phyloP scores from a whole-genome alignment of 1,140 invertebrate genomes.

The Trichogramma pretiosum region DNA sequence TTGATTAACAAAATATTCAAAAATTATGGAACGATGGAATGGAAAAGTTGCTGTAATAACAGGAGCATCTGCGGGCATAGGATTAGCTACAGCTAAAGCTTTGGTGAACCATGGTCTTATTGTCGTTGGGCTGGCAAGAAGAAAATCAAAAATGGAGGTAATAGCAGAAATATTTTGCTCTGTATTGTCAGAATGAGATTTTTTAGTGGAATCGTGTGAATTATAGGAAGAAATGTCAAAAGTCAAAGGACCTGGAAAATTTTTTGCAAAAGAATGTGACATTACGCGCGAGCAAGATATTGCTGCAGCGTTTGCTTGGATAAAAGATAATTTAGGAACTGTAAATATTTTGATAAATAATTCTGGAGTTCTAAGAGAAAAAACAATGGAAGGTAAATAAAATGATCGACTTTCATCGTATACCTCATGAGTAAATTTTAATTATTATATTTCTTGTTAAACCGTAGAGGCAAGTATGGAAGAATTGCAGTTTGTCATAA shows the following conservation, averaged over 20 bases:
- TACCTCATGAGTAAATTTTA: not conserved
- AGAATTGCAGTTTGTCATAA: constrained; percentile 9
- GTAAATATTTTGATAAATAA: constrained; percentile 61
- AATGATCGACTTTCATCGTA: not conserved
- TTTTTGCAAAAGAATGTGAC: constrained; percentile 48
- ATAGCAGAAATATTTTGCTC: no score
- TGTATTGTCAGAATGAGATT: no score
- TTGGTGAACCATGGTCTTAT: not conserved
- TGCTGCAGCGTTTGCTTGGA: constrained; percentile 48
- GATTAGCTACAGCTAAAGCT: not conserved
- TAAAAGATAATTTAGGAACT: constrained; percentile 48
- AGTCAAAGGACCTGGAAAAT: constrained; percentile 27
- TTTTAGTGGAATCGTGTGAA: not conserved
- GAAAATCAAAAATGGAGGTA: constrained; percentile 1
- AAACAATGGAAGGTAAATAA: constrained; percentile 34
- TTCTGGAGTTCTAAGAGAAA: constrained; percentile 47
- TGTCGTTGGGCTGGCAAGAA: not conserved
- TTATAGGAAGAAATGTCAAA: constrained; percentile 20
- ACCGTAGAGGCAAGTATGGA: not conserved
- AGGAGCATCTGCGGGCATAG: constrained; percentile 3
- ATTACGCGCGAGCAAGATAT: constrained; percentile 52
- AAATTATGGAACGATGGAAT: constrained; percentile 1
- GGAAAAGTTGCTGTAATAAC: constrained; percentile 4
- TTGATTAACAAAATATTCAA: no score
- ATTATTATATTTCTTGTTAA: not conserved